Conservation (phyloP, 2,888 invertebrate species). For the Ernsta delagoae region DNA sequence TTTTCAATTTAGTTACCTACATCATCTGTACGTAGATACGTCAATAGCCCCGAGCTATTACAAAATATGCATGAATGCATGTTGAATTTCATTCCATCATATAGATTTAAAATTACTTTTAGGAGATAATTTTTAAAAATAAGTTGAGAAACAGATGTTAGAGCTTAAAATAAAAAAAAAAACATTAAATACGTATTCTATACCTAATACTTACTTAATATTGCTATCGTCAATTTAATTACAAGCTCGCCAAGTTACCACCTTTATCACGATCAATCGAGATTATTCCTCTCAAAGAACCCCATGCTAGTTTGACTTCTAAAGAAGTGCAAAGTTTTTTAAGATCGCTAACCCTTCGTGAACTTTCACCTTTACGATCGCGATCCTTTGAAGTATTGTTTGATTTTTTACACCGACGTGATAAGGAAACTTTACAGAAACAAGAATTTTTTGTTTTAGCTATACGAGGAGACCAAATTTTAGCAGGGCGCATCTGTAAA, state of each 20-base stretch:
- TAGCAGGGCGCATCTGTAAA: background rate
- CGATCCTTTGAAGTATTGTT: conserved; percentile 19
- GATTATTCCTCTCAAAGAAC: background rate
- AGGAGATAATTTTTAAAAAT: too few species aligned
- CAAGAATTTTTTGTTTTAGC: conserved; percentile 9
- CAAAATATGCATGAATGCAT: too few species aligned
- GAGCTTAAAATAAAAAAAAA: too few species aligned
- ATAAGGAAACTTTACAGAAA: conserved; percentile 10
- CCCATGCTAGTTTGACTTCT: background rate
- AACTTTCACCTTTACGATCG: conserved; percentile 21
- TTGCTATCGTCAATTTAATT: too few species aligned
- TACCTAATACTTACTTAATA: too few species aligned
- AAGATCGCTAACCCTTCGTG: conserved; percentile 13
- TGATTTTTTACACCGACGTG: conserved; percentile 16
- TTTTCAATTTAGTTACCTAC: background rate
- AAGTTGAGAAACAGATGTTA: too few species aligned
- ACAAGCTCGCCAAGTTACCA: too few species aligned
- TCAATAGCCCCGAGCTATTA: too few species aligned
- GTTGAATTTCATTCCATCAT: too few species aligned
- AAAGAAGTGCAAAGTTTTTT: conserved; percentile 16
- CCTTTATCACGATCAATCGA: background rate
- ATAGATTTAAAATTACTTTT: too few species aligned
- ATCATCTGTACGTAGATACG: background rate
- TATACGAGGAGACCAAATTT: background rate
- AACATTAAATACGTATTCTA: too few species aligned